A percentile compares a stretch with the other conserved stretches of the same genome.
phyloP scores from a whole-genome alignment of 2,888 invertebrate genomes.

The Homarus gammarus region DNA sequence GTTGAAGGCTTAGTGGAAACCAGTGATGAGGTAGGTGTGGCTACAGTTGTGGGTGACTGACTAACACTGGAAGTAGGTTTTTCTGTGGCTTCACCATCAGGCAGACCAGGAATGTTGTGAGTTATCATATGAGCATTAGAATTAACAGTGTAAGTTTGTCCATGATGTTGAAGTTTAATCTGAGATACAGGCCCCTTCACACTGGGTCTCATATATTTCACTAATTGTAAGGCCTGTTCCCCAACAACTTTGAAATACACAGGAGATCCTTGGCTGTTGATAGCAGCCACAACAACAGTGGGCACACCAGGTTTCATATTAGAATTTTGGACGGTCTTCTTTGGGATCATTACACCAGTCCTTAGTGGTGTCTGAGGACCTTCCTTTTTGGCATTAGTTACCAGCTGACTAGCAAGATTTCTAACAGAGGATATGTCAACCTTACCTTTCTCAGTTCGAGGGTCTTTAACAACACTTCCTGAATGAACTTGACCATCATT shows the following conservation, averaged over 20 bases:
- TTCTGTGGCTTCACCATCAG: conserved; percentile 51
- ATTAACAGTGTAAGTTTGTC: conserved; percentile 72
- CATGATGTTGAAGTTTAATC: conserved; percentile 73
- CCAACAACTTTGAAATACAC: conserved; percentile 73
- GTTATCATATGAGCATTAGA: conserved; percentile 73
- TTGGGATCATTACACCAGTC: conserved; percentile 30
- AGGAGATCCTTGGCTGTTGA: conserved; percentile 60
- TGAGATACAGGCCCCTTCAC: conserved; percentile 68
- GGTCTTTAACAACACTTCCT: conserved; percentile 33
- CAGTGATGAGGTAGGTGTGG: conserved; percentile 12
- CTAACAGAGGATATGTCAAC: conserved; percentile 53
- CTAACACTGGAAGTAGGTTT: conserved; percentile 32
- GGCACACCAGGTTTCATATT: conserved; percentile 53
- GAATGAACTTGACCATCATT: conserved; percentile 72
- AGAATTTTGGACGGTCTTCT: conserved; percentile 44
- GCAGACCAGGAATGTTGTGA: conserved; percentile 72
- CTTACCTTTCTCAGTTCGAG: conserved; percentile 26
- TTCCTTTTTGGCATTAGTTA: conserved; percentile 49
- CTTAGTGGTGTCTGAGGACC: conserved; percentile 22
- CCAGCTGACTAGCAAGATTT: conserved; percentile 55
- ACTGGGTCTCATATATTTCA: conserved; percentile 68
- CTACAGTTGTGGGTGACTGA: conserved; percentile 20
- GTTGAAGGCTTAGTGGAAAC: conserved; percentile 12
- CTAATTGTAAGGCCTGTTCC: conserved; percentile 68
- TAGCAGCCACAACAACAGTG: conserved; percentile 69